Base-by-base conservation (phyloP, 2,797 vertebrate genomes). In the Sciurus vulgaris region DNA sequence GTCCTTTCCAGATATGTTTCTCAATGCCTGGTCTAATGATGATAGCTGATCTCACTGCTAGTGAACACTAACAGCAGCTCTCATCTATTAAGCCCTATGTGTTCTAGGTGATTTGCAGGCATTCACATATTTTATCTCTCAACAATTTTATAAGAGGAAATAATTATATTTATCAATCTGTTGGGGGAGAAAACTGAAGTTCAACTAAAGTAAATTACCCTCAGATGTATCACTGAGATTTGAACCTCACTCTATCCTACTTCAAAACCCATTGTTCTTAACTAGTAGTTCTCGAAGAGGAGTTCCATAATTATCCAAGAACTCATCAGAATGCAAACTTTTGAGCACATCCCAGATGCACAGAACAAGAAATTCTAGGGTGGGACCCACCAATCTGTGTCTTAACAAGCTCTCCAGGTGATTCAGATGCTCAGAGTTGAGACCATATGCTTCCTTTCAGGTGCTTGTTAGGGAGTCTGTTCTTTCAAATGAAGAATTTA, bases 401-500 rank as follows among this genome's bases (percentile, higher is more conserved):
- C 35, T 89, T 73, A 41, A 67, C 5, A 44, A 90, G 41, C 2
- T 47, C 44, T 41, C 12, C 20, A 69, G 44, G 63, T 65, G 30
- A 91, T 54, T 73, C 20, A 41, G 38, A 49, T 35, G n/a, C 49
- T 87, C 14, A 18, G 30, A 63, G 56, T 33, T 65, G 72, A 93
- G 51, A 86, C 8, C 11, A 1, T 44, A 4, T 47, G 15, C 10
- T n/a, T 85, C 2, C 41, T 59, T 70, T 65, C 26, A 74, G 61
- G 7, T 51, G 24, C 44, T 69, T 69, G 10, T 44, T 47, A 74
- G 17, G 33, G 22, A 76, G 15, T 72, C 18, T 56, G 2, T 63
- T 95, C 17, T 63, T 79, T 41, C 95, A 85, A 85, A 56, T 44
- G 33, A 90, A 73, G 24, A 26, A 35, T 65, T 82, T 56, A 30